Base-by-base conservation (phyloP, 2,888 invertebrate species). In the Melinaea menophilus region DNA sequence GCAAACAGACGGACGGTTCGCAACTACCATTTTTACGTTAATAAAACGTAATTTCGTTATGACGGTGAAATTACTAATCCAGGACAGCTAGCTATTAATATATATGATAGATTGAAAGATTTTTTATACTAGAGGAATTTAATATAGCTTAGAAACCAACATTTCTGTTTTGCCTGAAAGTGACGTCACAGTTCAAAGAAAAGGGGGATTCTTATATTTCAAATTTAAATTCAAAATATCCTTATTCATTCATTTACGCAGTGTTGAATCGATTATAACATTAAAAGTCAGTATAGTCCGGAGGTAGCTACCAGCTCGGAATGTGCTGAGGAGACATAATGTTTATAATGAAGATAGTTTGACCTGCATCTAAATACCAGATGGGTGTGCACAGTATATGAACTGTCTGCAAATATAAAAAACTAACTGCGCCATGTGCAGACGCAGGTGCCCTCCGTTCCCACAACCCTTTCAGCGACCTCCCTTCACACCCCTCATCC, bases 371-470 rank as follows among this genome's bases (percentile, higher is more conserved):
- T 66, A 55, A 71, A 71, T 73, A 73, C 71, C 74, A 76, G 77
- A 79, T 77, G 78, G 75, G 68, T 86, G 86, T 87, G 86, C 88
- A 89, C 88, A 84, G 90, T 86, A 89, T 88, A 84, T 80, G 85
- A 86, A 85, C 80, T 85, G 81, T 83, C 82, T 85, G 80, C 85
- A 89, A 82, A 84, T 74, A 81, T 82, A 90, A 90, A 90, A 90
- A 89, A 88, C 79, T 72, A 68, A 74, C 73, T 81, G 81, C 86
- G 88, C 87, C 90, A 90, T 90, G 87, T 90, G 90, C 86, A 84
- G 82, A 73, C 86, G 91, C 91, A 91, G 91, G 91, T 91, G 91
- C 91, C 90, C 86, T 85, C 79, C 78, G 89, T 91, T 91, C 91
- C 91, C 91, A 91, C 91, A 91, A 91, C 91, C 91, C 91, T 91